Evolutionary conservation across 2,888 invertebrate genomes (phyloP), one percentile per base, ranked within the genome.

Genomic region (Machimus atricapillus): DNA sequence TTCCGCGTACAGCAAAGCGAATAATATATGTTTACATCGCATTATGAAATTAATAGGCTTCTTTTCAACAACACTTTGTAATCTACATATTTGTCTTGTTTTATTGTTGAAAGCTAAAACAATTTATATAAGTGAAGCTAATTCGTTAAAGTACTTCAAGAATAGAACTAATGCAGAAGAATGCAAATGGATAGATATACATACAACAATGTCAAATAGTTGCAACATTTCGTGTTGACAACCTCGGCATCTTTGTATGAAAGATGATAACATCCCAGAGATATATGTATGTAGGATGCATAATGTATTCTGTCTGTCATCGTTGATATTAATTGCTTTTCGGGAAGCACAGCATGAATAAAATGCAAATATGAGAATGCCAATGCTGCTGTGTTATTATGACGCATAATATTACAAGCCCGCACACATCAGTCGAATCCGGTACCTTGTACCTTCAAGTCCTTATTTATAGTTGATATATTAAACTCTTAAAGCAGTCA

Each of bases 401-500:
- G 82, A 82, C 82, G 27, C 58, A 34, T 14, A 58, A 31, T 19
- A 5, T 58, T 19, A 79, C 16, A 79, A 6, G 6, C 19, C 19
- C 46, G 19, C 34, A 46, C 23, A 79, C 19, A 79, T 46, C 27
- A 79, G 19, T 16, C 34, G 19, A 56, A n/a, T 58, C n/a, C 58
- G 56, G 82, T 40, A 82, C 19, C 82, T 58, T 82, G 37, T 82
- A 31, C 27, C 58, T 82, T 43, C 37, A 1, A 52, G 52, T 52
- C 16, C 52, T 52, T 82, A 58, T 82, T 82, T 82, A 82, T 58
- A 58, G 27, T 27, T 56, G 56, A 82, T 34, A 78, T 78, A 82
- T 82, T 82, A 82, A 82, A 82, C 82, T 82, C 82, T 82, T 82
- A 82, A 82, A 82, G 82, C 82, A 82, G 31, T 82, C 82, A 82